Percentiles rank a stretch among this genome's conserved stretches.
phyloP scores from a whole-genome alignment of 2,113 vertebrate species.

The Eonycteris spelaea region DNA sequence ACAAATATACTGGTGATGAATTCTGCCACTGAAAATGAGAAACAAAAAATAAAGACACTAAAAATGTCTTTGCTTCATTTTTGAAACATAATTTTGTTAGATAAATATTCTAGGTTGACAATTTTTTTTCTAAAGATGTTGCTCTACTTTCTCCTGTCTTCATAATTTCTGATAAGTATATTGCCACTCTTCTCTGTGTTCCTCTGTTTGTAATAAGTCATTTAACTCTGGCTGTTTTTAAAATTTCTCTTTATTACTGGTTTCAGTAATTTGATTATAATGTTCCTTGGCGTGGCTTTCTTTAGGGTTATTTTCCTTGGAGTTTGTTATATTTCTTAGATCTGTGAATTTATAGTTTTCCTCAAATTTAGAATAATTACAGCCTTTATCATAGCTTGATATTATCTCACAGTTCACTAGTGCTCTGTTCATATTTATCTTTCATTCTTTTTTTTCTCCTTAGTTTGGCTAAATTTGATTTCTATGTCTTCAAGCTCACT shows the following conservation, averaged over 20 bases:
- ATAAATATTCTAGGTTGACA: neutral
- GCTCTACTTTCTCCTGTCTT: neutral
- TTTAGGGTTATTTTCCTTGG: neutral
- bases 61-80: neutral
- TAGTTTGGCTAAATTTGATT: neutral
- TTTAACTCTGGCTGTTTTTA: neutral
- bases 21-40: neutral
- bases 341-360: neutral
- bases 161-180: neutral
- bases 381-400: neutral
- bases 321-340: neutral
- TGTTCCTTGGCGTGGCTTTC: neutral
- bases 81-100: neutral
- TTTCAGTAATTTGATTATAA: neutral
- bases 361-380: neutral
- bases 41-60: neutral
- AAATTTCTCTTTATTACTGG: neutral
- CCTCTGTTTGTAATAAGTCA: neutral
- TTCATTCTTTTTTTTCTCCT: neutral
- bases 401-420: neutral
- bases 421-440: neutral
- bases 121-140: neutral
- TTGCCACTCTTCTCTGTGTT: neutral
- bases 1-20: neutral
- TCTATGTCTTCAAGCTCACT: neutral